Conservation (phyloP, 2,888 invertebrate species). For the Iphiclides podalirius region DNA sequence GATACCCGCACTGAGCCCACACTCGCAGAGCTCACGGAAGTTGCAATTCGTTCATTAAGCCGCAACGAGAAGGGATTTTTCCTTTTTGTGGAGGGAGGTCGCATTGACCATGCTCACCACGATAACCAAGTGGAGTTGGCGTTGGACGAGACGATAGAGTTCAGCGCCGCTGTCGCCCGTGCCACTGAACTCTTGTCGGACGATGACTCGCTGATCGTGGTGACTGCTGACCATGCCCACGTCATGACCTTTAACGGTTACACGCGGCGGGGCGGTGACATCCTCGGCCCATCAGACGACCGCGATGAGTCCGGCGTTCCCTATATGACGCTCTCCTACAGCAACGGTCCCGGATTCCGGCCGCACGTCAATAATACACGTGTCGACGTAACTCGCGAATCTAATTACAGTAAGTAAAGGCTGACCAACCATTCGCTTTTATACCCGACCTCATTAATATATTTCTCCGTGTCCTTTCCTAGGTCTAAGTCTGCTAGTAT, state of each 20-base stretch:
- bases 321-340: constrained; percentile 77
- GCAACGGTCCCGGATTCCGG: constrained; percentile 77
- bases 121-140: constrained; percentile 70
- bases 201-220: constrained; percentile 86
- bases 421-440: too few species aligned
- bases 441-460: too few species aligned
- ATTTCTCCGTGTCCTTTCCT: too few species aligned
- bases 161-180: constrained; percentile 73
- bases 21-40: constrained; percentile 52
- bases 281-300: constrained; percentile 40
- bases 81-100: constrained; percentile 82
- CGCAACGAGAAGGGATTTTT: constrained; percentile 83
- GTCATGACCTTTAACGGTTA: constrained; percentile 83
- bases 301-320: constrained; percentile 60
- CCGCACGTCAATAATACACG: constrained; percentile 44
- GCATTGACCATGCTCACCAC: constrained; percentile 82
- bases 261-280: constrained; percentile 58
- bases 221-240: constrained; percentile 86
- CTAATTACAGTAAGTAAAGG: constrained; percentile 24
- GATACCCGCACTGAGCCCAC: constrained; percentile 36
- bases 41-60: constrained; percentile 82
- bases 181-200: constrained; percentile 48
- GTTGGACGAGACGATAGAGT: constrained; percentile 82
- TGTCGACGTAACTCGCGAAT: constrained; percentile 48
- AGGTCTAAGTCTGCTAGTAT: too few species aligned